Percentiles rank a stretch among this genome's conserved stretches.
Conservation (phyloP, 1,140 invertebrate genomes). For the Lepidurus couesii region DNA sequence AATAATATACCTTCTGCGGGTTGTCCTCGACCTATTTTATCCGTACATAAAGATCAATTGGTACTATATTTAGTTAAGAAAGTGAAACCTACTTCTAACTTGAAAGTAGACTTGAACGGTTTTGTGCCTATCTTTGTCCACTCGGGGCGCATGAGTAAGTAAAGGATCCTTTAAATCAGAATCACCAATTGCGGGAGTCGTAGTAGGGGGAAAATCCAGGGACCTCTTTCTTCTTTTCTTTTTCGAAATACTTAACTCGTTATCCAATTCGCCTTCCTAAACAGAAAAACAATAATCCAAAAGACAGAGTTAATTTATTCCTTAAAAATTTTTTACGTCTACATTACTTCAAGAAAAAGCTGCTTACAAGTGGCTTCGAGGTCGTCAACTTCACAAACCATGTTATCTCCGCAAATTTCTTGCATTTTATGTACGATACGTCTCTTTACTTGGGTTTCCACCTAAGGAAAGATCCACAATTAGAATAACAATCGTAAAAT, state of each 20-base stretch:
- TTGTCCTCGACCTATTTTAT: neutral
- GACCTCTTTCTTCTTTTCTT: neutral
- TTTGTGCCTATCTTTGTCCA: neutral
- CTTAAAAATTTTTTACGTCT: too few relatives aligned
- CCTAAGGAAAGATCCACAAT: conserved; percentile 37
- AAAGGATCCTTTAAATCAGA: neutral
- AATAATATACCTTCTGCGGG: neutral
- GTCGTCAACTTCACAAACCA: conserved; percentile 44
- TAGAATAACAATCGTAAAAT: neutral
- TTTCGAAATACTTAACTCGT: neutral
- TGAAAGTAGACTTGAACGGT: neutral
- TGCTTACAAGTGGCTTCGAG: conserved; percentile 45
- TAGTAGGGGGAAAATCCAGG: neutral
- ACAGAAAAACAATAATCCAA: neutral
- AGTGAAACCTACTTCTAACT: neutral
- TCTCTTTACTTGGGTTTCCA: conserved; percentile 41
- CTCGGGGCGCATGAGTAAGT: neutral
- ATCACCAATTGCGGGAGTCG: neutral
- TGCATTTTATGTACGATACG: conserved; percentile 39
- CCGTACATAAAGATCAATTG: neutral
- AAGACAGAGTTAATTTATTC: too few relatives aligned
- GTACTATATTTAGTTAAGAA: neutral
- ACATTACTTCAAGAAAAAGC: conserved; percentile 28
- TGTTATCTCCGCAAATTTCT: conserved; percentile 42
- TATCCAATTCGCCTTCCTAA: neutral